A percentile compares a stretch with the other conserved stretches of the same genome.
phyloP scores from a whole-genome alignment of 2,797 vertebrate genomes.

The Notamacropus eugenii region DNA sequence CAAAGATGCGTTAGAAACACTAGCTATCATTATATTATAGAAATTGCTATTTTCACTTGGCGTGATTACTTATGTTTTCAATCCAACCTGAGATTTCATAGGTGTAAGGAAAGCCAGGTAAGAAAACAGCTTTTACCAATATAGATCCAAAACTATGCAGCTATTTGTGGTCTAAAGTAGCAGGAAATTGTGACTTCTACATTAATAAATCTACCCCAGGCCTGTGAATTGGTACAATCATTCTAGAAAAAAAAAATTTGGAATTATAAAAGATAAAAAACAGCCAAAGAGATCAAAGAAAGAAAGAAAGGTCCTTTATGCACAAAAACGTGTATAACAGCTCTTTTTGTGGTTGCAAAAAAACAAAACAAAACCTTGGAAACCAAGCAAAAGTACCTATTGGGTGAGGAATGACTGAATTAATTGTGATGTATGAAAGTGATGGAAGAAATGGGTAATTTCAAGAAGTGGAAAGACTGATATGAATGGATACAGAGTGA shows the following conservation, averaged over 20 bases:
- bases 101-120: neutral
- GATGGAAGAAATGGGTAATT: neutral
- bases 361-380: neutral
- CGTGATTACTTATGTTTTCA: neutral
- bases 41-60: neutral
- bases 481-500: neutral
- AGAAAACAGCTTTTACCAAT: neutral
- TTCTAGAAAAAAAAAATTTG: neutral
- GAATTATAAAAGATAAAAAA: neutral
- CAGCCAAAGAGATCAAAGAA: neutral
- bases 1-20: neutral
- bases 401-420: neutral
- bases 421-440: neutral
- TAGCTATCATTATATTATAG: neutral
- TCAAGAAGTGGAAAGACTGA: neutral
- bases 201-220: neutral
- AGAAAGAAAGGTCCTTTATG: neutral
- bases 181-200: neutral
- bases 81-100: neutral
- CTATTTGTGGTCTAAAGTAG: neutral
- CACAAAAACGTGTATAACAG: neutral
- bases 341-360: neutral
- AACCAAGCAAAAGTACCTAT: neutral
- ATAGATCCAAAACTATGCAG: neutral
- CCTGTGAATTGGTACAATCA: neutral